Percentiles rank a stretch among this genome's conserved stretches.
Conservation (phyloP, 2,888 invertebrate species). For the Nemoura dubitans region DNA sequence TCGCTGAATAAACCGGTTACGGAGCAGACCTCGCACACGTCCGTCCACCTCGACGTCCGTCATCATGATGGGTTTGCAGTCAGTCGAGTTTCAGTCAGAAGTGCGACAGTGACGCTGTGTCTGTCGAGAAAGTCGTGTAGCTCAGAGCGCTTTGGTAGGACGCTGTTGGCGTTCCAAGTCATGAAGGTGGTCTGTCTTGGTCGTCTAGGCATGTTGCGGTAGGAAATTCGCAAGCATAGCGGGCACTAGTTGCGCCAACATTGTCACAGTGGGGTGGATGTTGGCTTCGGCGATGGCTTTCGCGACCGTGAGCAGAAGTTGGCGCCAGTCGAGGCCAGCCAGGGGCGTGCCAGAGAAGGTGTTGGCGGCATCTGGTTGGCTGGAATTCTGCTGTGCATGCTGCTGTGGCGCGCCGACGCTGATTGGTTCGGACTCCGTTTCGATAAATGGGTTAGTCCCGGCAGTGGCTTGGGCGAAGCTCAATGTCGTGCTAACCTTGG, state of each 20-base stretch:
- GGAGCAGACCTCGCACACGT: too few relatives aligned
- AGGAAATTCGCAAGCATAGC: neutral
- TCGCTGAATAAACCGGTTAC: too few relatives aligned
- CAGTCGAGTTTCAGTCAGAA: slow-evolving; percentile 33
- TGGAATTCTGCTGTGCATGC: neutral
- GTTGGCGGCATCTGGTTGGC: neutral
- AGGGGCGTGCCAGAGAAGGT: too few relatives aligned
- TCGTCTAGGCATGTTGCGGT: neutral
- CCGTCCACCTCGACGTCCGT: too few relatives aligned
- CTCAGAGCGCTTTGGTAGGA: neutral
- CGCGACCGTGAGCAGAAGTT: neutral
- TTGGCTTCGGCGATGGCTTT: neutral
- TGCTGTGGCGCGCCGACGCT: too few relatives aligned
- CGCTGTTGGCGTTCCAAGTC: slow-evolving; percentile 21
- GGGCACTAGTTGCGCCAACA: neutral
- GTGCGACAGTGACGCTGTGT: neutral
- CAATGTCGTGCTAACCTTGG: too few relatives aligned
- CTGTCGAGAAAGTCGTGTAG: neutral
- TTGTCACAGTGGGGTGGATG: neutral
- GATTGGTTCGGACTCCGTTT: too few relatives aligned
- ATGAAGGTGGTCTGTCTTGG: neutral
- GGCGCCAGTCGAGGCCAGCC: neutral
- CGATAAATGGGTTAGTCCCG: too few relatives aligned
- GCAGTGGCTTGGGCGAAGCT: too few relatives aligned
- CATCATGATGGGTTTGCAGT: neutral